phyloP scores from a whole-genome alignment of 2,113 vertebrate genomes.

The Puffinus mauretanicus region DNA sequence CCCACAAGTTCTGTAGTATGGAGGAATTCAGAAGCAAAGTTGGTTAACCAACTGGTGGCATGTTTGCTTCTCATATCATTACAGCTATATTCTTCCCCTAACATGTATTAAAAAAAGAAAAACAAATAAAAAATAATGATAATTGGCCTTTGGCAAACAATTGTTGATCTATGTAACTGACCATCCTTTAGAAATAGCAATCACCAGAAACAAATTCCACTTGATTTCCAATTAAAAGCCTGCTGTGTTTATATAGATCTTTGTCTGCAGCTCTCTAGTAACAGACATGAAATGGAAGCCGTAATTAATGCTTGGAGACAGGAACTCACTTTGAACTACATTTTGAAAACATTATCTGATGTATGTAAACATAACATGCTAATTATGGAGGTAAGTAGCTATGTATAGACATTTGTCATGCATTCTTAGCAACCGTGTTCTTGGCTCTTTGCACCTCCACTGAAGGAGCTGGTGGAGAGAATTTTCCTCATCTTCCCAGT shows the following conservation, averaged over 20 bases:
- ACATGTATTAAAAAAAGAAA: background rate
- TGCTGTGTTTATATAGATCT: constrained; percentile 56
- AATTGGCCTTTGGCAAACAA: background rate
- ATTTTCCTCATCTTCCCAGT: background rate
- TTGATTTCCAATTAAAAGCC: constrained; percentile 48
- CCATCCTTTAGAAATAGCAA: background rate
- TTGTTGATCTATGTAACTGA: constrained; percentile 13
- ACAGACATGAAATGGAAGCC: constrained; percentile 53
- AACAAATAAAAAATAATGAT: background rate
- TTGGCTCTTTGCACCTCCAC: background rate
- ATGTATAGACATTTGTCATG: background rate
- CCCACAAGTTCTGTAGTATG: background rate
- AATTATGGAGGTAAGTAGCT: constrained; percentile 18
- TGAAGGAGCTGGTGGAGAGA: background rate
- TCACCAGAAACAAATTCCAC: constrained; percentile 25
- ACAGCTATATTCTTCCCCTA: background rate
- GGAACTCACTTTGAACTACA: constrained; percentile 25
- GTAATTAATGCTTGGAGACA: constrained; percentile 58
- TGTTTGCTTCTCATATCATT: background rate
- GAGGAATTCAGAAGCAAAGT: background rate
- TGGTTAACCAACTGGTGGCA: background rate
- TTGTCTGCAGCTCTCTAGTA: constrained; percentile 50
- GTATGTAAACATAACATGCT: background rate
- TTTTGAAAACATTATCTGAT: constrained; percentile 49
- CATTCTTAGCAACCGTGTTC: background rate